Conservation (phyloP, 1,140 invertebrate genomes). For the Drosophila bipectinata region DNA sequence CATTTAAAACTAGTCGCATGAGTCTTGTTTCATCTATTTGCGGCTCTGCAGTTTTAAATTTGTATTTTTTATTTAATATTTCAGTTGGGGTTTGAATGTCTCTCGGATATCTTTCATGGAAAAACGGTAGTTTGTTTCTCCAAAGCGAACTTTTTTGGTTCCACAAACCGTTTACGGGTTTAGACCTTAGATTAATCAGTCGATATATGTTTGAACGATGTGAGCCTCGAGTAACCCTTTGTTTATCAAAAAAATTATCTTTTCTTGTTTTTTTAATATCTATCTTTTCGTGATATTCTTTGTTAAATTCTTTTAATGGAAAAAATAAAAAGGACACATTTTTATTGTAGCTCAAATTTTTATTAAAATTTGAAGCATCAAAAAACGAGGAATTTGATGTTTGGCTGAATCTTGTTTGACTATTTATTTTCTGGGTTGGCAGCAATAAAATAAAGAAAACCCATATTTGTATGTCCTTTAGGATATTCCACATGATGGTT, state of each 20-base stretch:
- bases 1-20: constrained; percentile 58
- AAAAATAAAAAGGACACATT: neutral
- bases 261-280: constrained; percentile 4
- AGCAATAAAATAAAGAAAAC: constrained; percentile 50
- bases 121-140: neutral
- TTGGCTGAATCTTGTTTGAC: constrained; percentile 26
- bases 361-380: neutral
- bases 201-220: constrained; percentile 55
- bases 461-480: constrained; percentile 44
- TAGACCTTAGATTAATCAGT: constrained; percentile 64
- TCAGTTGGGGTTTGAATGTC: constrained; percentile 1
- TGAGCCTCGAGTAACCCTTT: constrained; percentile 13
- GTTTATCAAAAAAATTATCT: neutral
- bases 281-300: neutral
- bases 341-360: neutral
- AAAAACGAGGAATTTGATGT: constrained; percentile 31
- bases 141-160: neutral
- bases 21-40: constrained; percentile 51
- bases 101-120: constrained; percentile 12
- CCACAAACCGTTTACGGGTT: neutral
- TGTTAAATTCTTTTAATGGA: neutral
- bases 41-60: neutral
- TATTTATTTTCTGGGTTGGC: constrained; percentile 43
- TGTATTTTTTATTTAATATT: neutral
- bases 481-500: constrained; percentile 2